Evolutionary conservation across 1,140 invertebrate genomes (phyloP).

Genomic region (Tetraneura akinire): DNA sequence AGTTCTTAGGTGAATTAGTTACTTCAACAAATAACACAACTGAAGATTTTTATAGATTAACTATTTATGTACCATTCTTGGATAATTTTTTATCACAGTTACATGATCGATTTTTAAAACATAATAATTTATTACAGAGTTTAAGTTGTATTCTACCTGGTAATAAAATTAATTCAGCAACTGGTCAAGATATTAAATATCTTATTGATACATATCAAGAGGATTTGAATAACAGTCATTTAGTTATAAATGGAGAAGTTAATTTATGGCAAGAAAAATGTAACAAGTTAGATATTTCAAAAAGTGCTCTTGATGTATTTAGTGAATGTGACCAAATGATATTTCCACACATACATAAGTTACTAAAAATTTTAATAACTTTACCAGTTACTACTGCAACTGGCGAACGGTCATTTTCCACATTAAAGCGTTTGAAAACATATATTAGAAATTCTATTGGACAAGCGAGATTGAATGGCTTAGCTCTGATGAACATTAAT

Average conservation of each 20-base stretch:
- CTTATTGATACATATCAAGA: not conserved
- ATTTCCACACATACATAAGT: not conserved
- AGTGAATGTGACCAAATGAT: no score
- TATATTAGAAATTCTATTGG: not conserved
- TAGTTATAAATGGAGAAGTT: not conserved
- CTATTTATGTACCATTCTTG: not conserved
- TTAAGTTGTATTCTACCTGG: not conserved
- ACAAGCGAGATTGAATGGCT: not conserved
- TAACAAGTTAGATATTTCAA: no score
- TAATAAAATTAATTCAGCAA: not conserved
- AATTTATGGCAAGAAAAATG: not conserved
- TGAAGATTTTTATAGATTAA: not conserved
- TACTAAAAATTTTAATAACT: not conserved
- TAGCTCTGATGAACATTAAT: constrained; percentile 17
- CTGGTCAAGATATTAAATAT: not conserved
- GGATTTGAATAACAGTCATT: not conserved
- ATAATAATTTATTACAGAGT: not conserved
- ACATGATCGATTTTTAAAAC: not conserved
- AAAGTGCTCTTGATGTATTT: no score
- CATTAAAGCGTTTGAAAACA: not conserved
- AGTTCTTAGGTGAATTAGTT: not conserved
- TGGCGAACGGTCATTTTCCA: constrained; percentile 4
- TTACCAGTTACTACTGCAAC: not conserved
- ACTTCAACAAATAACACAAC: not conserved
- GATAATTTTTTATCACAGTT: not conserved